phyloP scores from a whole-genome alignment of 2,888 invertebrate species.

The Ophion ellenae region DNA sequence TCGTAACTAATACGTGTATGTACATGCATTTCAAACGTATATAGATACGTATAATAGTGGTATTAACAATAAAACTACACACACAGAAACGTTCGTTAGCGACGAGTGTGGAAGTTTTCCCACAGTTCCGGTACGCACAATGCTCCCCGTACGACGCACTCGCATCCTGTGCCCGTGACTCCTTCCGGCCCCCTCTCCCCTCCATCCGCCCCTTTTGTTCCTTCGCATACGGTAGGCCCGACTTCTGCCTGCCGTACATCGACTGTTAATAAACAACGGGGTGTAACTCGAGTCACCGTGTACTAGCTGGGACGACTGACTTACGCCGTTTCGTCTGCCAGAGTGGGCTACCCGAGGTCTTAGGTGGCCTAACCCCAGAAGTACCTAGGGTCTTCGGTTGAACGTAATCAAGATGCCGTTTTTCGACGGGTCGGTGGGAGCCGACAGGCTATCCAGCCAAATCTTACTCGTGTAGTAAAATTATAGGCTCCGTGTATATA shows the following conservation, averaged over 20 bases:
- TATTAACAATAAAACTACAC: conserved; percentile 43
- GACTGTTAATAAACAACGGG: background rate
- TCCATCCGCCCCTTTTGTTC: conserved; percentile 58
- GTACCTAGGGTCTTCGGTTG: too few relatives aligned
- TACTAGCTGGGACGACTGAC: background rate
- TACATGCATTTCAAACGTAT: background rate
- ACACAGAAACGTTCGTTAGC: conserved; percentile 56
- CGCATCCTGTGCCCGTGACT: conserved; percentile 76
- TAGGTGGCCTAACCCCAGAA: too few relatives aligned
- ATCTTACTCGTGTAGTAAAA: too few relatives aligned
- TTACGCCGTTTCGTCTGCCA: too few relatives aligned
- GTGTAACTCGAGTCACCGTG: background rate
- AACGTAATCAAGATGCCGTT: too few relatives aligned
- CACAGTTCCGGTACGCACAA: conserved; percentile 80
- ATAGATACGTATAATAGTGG: conserved; percentile 40
- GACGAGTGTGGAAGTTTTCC: conserved; percentile 78
- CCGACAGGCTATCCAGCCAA: too few relatives aligned
- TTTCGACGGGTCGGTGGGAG: too few relatives aligned
- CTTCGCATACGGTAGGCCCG: background rate
- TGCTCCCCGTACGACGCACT: conserved; percentile 75
- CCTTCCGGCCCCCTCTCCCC: conserved; percentile 74
- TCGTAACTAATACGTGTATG: background rate
- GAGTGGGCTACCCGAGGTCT: too few relatives aligned
- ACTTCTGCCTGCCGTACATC: background rate
- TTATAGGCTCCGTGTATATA: too few relatives aligned